Percentiles rank a stretch among this genome's conserved stretches.
Conservation (phyloP, 2,113 vertebrate species). For the Python bivittatus region DNA sequence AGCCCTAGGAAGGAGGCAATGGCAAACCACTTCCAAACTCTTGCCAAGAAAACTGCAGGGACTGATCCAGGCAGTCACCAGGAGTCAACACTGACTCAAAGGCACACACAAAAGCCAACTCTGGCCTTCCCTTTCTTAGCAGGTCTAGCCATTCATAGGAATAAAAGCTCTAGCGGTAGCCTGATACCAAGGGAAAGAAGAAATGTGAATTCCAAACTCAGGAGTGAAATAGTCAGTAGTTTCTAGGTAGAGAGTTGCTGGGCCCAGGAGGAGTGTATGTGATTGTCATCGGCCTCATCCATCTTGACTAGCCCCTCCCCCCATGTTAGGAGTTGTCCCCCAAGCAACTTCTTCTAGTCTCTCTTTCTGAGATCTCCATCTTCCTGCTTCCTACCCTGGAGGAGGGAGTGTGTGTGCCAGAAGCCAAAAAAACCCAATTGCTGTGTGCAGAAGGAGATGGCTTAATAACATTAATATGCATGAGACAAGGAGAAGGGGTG, state of each 20-base stretch:
- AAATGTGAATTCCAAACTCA: not conserved
- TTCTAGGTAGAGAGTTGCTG: not conserved
- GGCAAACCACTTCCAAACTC: not conserved
- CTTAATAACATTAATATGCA: slow-evolving; percentile 36
- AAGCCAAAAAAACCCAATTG: not conserved
- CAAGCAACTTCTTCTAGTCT: not conserved
- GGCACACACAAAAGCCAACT: not conserved
- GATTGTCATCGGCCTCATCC: not conserved
- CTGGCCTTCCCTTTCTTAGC: not conserved
- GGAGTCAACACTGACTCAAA: not conserved
- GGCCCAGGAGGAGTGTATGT: not conserved
- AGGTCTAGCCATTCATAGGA: not conserved
- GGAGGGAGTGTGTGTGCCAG: not conserved
- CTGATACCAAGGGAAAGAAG: not conserved
- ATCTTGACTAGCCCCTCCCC: not conserved
- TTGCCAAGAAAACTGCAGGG: not conserved
- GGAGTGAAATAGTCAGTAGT: not conserved
- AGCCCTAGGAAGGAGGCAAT: not conserved
- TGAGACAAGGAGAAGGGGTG: slow-evolving; percentile 44
- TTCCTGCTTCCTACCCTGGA: not conserved
- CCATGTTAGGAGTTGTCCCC: not conserved
- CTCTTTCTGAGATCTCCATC: not conserved
- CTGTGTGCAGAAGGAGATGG: slow-evolving; percentile 5
- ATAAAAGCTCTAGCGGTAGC: not conserved
- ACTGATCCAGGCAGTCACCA: not conserved